Evolutionary conservation across 2,888 invertebrate species (phyloP).

Genomic region (Gymnocheta viridis): DNA sequence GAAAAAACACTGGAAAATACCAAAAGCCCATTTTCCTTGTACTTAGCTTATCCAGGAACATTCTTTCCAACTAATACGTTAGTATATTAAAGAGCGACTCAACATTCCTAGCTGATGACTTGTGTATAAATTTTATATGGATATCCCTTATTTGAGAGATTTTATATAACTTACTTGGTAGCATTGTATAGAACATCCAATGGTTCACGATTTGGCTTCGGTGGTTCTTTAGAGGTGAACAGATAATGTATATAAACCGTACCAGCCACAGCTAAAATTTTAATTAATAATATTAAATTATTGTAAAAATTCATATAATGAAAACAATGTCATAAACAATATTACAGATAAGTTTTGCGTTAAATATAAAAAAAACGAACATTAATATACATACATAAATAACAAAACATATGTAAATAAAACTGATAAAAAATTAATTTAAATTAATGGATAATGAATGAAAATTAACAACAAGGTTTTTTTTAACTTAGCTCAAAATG

Average conservation of each 20-base stretch:
- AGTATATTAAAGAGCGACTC: too few relatives aligned
- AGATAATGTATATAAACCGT: slow-evolving; percentile 81
- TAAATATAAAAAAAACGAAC: not conserved
- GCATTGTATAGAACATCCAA: slow-evolving; percentile 81
- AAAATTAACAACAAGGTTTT: not conserved
- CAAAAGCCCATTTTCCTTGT: too few relatives aligned
- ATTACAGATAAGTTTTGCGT: not conserved
- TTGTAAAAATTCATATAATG: not conserved
- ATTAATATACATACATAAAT: slow-evolving; percentile 3
- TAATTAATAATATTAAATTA: slow-evolving; percentile 4
- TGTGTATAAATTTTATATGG: too few relatives aligned
- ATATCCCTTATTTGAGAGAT: too few relatives aligned
- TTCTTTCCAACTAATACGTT: too few relatives aligned
- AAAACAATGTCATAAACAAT: slow-evolving; percentile 20
- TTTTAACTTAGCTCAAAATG: not conserved
- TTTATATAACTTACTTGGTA: slow-evolving; percentile 77
- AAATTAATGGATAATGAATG: not conserved
- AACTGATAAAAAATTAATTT: not conserved
- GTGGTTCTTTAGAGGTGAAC: slow-evolving; percentile 79
- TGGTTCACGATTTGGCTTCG: slow-evolving; percentile 77
- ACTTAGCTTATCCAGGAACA: too few relatives aligned
- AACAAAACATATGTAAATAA: too few relatives aligned
- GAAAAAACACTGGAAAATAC: too few relatives aligned
- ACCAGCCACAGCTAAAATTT: slow-evolving; percentile 78
- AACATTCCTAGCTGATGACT: too few relatives aligned